Percentiles rank a stretch among this genome's conserved stretches.
Conservation (phyloP, 2,888 invertebrate genomes). For the Chydorus sphaericus region DNA sequence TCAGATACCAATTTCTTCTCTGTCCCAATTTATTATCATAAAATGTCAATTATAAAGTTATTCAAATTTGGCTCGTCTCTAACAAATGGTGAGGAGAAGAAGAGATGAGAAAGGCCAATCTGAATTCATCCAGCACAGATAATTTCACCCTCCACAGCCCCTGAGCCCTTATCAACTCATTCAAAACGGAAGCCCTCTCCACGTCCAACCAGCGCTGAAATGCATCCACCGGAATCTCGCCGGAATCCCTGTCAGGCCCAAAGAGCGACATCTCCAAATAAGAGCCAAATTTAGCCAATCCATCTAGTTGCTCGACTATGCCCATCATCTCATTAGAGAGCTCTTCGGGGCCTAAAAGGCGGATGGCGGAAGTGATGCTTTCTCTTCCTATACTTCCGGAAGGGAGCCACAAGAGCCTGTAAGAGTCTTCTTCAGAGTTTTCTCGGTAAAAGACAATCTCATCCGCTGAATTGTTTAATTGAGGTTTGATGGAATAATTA, state of each 20-base stretch:
- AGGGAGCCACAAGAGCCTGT: not conserved
- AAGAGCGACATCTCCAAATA: too few species aligned
- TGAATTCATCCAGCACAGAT: conserved; percentile 7
- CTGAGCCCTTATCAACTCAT: conserved; percentile 62
- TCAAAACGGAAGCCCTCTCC: conserved; percentile 68
- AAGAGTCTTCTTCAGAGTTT: not conserved
- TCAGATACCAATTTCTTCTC: too few species aligned
- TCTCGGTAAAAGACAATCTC: conserved; percentile 2
- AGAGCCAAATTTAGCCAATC: too few species aligned
- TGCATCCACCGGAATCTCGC: conserved; percentile 15
- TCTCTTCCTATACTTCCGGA: too few species aligned
- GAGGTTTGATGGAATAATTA: too few species aligned
- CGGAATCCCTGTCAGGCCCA: too few species aligned
- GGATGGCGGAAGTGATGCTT: too few species aligned
- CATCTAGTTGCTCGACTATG: too few species aligned
- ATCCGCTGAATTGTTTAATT: too few species aligned
- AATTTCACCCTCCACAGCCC: conserved; percentile 26
- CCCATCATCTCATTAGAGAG: too few species aligned
- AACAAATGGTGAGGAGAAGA: not conserved
- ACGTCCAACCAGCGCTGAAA: conserved; percentile 62
- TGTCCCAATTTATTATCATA: too few species aligned
- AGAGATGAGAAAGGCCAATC: conserved; percentile 9
- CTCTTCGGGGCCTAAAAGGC: too few species aligned
- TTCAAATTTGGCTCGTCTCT: conserved; percentile 8
- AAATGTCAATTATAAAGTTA: not conserved